phyloP scores from a whole-genome alignment of 1,140 invertebrate species.

The Sitobion miscanthi region DNA sequence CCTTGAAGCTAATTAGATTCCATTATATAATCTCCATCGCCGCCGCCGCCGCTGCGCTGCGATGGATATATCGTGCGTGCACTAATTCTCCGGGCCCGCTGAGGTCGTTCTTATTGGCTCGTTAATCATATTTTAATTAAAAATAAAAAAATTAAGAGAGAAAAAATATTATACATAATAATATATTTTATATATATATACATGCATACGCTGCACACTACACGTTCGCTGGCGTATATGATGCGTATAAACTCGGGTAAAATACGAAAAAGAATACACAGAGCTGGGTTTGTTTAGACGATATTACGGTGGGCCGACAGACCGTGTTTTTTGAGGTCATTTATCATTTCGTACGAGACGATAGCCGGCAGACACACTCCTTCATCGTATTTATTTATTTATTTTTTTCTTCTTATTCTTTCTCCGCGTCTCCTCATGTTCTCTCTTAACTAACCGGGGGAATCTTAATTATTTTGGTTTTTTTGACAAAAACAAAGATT shows the following conservation, averaged over 20 bases:
- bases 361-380: constrained; percentile 56
- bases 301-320: constrained; percentile 36
- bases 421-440: background rate
- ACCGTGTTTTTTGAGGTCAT: constrained; percentile 41
- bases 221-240: constrained; percentile 20
- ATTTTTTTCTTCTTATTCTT: constrained; percentile 1
- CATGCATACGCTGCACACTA: background rate
- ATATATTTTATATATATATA: background rate
- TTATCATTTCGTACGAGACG: constrained; percentile 54
- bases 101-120: constrained; percentile 40
- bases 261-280: constrained; percentile 52
- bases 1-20: constrained; percentile 45
- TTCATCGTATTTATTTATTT: constrained; percentile 43
- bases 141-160: constrained; percentile 37
- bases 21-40: constrained; percentile 27
- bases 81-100: constrained; percentile 28
- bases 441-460: constrained; percentile 18
- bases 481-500: constrained; percentile 57
- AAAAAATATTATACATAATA: constrained; percentile 24
- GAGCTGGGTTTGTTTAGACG: constrained; percentile 43
- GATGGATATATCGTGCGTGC: constrained; percentile 32
- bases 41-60: background rate
- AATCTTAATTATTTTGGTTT: constrained; percentile 56
- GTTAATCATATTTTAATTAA: constrained; percentile 57
- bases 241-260: constrained; percentile 51